Evolutionary conservation across 2,888 invertebrate genomes (phyloP), one percentile per base, ranked within the genome.

Genomic region (Sceliomorpha sp.): DNA sequence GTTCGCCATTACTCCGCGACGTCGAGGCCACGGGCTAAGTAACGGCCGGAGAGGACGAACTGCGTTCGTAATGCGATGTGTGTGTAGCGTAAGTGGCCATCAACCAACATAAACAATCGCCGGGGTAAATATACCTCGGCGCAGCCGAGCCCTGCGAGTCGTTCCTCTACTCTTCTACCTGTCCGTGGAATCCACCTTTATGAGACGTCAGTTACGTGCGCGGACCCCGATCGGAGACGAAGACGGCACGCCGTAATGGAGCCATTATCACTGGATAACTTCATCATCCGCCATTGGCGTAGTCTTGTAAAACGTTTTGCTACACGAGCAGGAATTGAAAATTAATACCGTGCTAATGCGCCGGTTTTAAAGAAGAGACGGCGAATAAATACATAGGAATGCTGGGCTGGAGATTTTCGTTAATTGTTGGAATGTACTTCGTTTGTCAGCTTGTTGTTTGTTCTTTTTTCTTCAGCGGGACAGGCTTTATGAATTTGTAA

Each of bases 51-150:
- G 77, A 76, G 80, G 73, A 55, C 74, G 75, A 75, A 70, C 72
- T 71, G 74, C 69, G 76, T 69, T 66, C 72, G 79, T 86, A 84
- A 86, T 85, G 80, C 81, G 80, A 83, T 85, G 85, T 84, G 85
- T 83, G 84, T 84, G 84, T 83, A 84, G 75, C 81, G 80, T 87
- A 88, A 88, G 87, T 88, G 87, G 87, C 87, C 86, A 88, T 87
- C 86, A 87, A 86, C 86, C 87, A 88, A 88, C 87, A 88, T 88
- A 87, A 88, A 87, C 88, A 87, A 88, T 87, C 87, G 85, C 83
- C 82, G 70, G 78, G 74, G 80, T 87, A 88, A 88, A 86, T 88
- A 88, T 87, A 88, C 75, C 86, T 78, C 84, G 80, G 80, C 78
- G 75, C 75, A 77, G 78, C 79, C 76, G 67, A 74, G 66, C 10